A percentile compares a stretch with the other conserved stretches of the same genome.
Evolutionary conservation across 2,797 vertebrate species (phyloP).

Genomic region (Rhynchotus rufescens): DNA sequence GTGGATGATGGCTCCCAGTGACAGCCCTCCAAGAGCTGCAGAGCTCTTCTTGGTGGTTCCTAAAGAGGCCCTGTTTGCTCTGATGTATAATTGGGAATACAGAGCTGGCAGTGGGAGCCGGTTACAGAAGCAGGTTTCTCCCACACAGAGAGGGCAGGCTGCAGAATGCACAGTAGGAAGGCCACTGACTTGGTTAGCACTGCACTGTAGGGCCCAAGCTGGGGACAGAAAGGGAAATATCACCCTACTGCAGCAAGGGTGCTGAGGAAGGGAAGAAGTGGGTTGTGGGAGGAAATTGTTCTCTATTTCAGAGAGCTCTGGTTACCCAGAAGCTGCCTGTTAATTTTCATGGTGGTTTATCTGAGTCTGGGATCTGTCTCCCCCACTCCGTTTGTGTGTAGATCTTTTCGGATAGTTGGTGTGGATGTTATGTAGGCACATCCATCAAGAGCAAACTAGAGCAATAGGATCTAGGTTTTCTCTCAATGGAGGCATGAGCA

Average conservation of each 20-base stretch:
- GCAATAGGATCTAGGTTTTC: conserved; percentile 53
- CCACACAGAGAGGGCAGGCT: not conserved
- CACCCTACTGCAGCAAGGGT: not conserved
- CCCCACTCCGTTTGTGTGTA: conserved; percentile 60
- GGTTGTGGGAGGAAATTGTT: not conserved
- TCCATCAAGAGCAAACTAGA: conserved; percentile 61
- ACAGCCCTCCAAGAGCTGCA: not conserved
- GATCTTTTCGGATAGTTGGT: conserved; percentile 62
- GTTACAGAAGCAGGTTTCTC: not conserved
- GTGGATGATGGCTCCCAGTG: not conserved
- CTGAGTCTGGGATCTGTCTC: conserved; percentile 39
- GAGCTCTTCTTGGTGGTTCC: not conserved
- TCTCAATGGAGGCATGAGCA: conserved; percentile 53
- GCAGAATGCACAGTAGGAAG: not conserved
- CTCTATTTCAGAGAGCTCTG: not conserved
- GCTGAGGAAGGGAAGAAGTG: not conserved
- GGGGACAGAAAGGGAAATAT: conserved; percentile 11
- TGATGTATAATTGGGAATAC: not conserved
- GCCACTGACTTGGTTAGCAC: conserved; percentile 7
- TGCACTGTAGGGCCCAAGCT: conserved; percentile 55
- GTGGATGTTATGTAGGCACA: conserved; percentile 33
- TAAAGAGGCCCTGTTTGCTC: not conserved
- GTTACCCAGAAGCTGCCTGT: conserved; percentile 20
- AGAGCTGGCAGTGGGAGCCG: not conserved
- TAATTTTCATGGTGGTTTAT: conserved; percentile 24